phyloP scores from a whole-genome alignment of 1,140 invertebrate genomes.

The Acromyrmex heyeri region DNA sequence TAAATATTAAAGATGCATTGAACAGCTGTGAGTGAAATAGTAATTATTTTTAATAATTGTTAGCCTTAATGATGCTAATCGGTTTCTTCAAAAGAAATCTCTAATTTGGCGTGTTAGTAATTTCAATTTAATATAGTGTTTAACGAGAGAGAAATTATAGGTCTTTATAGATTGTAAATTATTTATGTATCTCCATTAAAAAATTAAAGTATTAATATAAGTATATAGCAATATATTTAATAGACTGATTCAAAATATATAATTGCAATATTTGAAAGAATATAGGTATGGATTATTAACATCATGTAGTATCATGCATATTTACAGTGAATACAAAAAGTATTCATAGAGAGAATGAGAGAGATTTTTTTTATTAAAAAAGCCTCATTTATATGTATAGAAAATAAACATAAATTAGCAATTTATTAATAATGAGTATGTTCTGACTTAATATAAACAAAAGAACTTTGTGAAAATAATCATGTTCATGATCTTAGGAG shows the following conservation, averaged over 20 bases:
- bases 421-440: no score
- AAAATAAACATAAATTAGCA: no score
- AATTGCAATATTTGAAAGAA: background rate
- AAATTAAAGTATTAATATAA: background rate
- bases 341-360: no score
- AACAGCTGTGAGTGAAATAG: background rate
- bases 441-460: no score
- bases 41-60: background rate
- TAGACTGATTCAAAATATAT: background rate
- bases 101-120: background rate
- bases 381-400: no score
- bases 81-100: background rate
- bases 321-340: no score
- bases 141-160: background rate
- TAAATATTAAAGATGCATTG: conserved; percentile 12
- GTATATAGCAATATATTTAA: background rate
- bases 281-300: no score
- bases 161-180: background rate
- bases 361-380: no score
- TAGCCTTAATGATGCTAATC: background rate
- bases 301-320: no score
- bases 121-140: background rate
- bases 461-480: no score
- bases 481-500: no score
- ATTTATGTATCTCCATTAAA: background rate